Conservation (phyloP, 2,113 vertebrate species). For the Pelodiscus sinensis region DNA sequence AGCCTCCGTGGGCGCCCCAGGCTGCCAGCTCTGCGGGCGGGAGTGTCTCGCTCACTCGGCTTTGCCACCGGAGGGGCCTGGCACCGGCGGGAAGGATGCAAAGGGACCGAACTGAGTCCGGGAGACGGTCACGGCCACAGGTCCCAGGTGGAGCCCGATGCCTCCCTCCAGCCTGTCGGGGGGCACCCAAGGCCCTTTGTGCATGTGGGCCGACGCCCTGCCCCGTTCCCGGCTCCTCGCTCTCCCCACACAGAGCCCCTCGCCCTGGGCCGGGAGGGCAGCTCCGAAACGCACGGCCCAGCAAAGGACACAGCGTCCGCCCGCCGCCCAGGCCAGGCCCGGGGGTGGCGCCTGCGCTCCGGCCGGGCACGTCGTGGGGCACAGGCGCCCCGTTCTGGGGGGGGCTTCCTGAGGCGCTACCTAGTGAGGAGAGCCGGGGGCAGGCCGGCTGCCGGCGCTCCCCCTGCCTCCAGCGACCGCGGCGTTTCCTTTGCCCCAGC, state of each 20-base stretch:
- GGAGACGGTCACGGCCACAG: neutral
- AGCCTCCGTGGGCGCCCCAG: neutral
- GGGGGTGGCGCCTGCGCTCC: neutral
- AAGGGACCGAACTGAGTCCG: neutral
- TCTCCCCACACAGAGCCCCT: too few relatives aligned
- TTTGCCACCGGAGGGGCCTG: neutral
- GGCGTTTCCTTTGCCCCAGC: neutral
- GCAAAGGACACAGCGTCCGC: neutral
- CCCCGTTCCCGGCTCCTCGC: too few relatives aligned
- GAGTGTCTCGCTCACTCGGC: neutral
- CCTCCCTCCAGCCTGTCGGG: neutral
- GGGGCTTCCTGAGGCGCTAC: neutral
- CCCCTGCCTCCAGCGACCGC: neutral
- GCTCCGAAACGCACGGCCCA: neutral
- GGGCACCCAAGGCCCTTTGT: neutral
- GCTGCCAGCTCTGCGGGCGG: neutral
- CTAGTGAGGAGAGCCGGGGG: too few relatives aligned
- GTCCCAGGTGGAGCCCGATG: neutral
- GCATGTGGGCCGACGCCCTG: neutral
- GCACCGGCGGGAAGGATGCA: neutral
- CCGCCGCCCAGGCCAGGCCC: neutral
- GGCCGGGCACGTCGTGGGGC: neutral
- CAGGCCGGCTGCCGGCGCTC: neutral
- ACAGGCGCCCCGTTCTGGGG: fast-evolving
- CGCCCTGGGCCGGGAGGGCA: neutral